phyloP scores from a whole-genome alignment of 2,113 vertebrate genomes.

The Odontesthes bonariensis region DNA sequence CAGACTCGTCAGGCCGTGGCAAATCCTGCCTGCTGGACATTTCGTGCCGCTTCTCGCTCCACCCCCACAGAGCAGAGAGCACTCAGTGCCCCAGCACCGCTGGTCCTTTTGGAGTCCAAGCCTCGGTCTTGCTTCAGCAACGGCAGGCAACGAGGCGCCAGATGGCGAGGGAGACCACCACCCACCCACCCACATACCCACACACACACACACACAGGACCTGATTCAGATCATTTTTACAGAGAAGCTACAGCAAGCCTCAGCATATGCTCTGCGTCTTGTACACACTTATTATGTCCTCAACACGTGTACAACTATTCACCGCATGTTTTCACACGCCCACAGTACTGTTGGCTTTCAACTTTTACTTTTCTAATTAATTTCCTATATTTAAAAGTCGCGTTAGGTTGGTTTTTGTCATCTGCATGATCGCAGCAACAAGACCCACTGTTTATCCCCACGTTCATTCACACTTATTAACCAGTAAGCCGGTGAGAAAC shows the following conservation, averaged over 20 bases:
- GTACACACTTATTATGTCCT: background rate
- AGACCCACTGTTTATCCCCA: slow-evolving; percentile 39
- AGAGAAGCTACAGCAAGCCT: slow-evolving; percentile 41
- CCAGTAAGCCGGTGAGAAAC: slow-evolving; percentile 63
- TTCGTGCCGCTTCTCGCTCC: slow-evolving; percentile 25
- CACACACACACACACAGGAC: slow-evolving; percentile 17
- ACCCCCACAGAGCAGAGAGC: slow-evolving; percentile 36
- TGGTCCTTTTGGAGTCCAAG: slow-evolving; percentile 39
- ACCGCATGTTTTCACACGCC: slow-evolving; percentile 48
- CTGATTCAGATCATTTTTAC: slow-evolving; percentile 22
- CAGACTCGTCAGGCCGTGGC: slow-evolving; percentile 46
- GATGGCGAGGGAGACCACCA: slow-evolving; percentile 71
- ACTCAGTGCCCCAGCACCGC: slow-evolving; percentile 10
- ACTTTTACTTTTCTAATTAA: slow-evolving; percentile 6
- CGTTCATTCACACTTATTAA: slow-evolving; percentile 69
- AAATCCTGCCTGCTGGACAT: slow-evolving; percentile 37
- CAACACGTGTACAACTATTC: slow-evolving; percentile 21
- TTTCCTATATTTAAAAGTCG: slow-evolving; percentile 42
- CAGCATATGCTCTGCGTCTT: slow-evolving; percentile 52
- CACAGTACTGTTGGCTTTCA: slow-evolving; percentile 19
- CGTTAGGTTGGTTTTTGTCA: slow-evolving; percentile 21
- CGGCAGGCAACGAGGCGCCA: slow-evolving; percentile 61
- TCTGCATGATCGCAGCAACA: slow-evolving; percentile 42
- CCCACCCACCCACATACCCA: slow-evolving; percentile 41
- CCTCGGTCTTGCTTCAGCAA: slow-evolving; percentile 37